A percentile compares a stretch with the other conserved stretches of the same genome.
These are phyloP conservation scores for Arctopsyche grandis DNA, from an alignment of 1,140 invertebrate genomes.

Conservation along the genomic window DNA sequence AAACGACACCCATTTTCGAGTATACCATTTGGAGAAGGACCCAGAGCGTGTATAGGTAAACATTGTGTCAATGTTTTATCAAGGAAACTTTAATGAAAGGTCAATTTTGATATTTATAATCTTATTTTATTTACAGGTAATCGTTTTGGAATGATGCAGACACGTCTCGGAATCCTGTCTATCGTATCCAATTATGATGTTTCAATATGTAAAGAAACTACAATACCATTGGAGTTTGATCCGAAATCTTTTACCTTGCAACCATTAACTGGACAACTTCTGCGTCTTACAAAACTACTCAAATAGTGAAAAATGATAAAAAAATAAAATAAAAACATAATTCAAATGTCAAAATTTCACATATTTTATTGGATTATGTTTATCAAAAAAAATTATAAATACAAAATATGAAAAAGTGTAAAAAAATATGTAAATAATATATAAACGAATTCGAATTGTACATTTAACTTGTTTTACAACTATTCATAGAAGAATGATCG, in stretches of 20 bases:
- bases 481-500: too few relatives aligned
- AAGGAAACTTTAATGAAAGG: constrained; percentile 15
- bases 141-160: constrained; percentile 56
- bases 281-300: not conserved
- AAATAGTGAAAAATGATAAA: too few relatives aligned
- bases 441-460: too few relatives aligned
- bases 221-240: constrained; percentile 49
- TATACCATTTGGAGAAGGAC: constrained; percentile 69
- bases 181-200: constrained; percentile 59
- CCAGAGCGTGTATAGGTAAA: constrained; percentile 62
- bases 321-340: too few relatives aligned
- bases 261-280: not conserved
- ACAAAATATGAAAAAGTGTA: too few relatives aligned
- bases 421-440: too few relatives aligned
- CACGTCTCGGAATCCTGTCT: constrained; percentile 58
- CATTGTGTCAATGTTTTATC: not conserved
- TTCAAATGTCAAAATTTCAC: too few relatives aligned
- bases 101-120: not conserved
- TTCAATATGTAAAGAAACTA: constrained; percentile 57
- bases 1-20: constrained; percentile 61
- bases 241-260: constrained; percentile 44
- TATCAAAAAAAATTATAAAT: too few relatives aligned
- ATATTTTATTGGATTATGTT: too few relatives aligned
- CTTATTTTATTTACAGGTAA: constrained; percentile 46
- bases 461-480: too few relatives aligned